phyloP scores from a whole-genome alignment of 1,140 invertebrate species.

The Druon quercuslanigerum region DNA sequence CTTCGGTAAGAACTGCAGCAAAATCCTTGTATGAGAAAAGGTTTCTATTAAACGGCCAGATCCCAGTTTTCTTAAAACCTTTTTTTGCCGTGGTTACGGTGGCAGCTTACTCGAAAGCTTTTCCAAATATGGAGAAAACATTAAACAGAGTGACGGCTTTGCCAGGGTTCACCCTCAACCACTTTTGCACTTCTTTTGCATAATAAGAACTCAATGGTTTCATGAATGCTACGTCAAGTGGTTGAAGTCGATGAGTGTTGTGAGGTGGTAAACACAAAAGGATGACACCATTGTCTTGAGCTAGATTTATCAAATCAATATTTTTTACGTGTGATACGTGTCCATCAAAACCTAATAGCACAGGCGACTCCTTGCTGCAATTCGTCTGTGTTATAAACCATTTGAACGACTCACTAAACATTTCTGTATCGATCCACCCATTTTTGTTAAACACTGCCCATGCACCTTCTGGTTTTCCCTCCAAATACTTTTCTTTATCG shows the following conservation, averaged over 20 bases:
- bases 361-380: no score
- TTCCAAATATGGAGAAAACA: slow-evolving; percentile 55
- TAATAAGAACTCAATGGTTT: slow-evolving; percentile 59
- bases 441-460: slow-evolving; percentile 43
- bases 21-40: neutral
- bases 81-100: slow-evolving; percentile 60
- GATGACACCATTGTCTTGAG: slow-evolving; percentile 59
- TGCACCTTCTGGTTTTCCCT: slow-evolving; percentile 42
- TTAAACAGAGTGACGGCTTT: slow-evolving; percentile 55
- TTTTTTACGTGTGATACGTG: slow-evolving; percentile 42
- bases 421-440: no score
- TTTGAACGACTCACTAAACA: no score
- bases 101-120: slow-evolving; percentile 58
- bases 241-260: slow-evolving; percentile 67
- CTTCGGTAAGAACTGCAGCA: neutral
- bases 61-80: slow-evolving; percentile 57
- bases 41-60: slow-evolving; percentile 44
- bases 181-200: slow-evolving; percentile 49
- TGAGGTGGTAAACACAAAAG: slow-evolving; percentile 63
- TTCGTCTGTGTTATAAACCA: no score
- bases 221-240: slow-evolving; percentile 64
- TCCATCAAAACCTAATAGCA: slow-evolving; percentile 61
- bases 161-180: slow-evolving; percentile 53
- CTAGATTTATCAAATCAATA: slow-evolving; percentile 56
- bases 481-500: slow-evolving; percentile 42